Conservation (phyloP, 2,797 vertebrate genomes). For the Parotocinclus haroldoi region DNA sequence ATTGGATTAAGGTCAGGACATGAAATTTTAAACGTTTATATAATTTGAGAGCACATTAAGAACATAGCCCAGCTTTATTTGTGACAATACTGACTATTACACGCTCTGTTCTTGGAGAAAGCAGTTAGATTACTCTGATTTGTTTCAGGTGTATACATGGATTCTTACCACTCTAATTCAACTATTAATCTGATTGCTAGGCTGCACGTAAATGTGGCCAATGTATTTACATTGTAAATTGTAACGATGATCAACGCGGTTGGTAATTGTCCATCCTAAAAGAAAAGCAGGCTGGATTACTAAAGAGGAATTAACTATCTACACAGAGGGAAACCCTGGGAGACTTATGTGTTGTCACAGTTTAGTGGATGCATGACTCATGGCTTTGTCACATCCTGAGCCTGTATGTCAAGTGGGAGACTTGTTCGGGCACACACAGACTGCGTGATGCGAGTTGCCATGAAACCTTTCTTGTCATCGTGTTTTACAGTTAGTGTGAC, state of each 20-base stretch:
- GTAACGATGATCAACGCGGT: background rate
- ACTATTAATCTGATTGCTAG: no score
- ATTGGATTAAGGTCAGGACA: no score
- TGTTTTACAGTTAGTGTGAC: conserved; percentile 2
- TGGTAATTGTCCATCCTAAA: background rate
- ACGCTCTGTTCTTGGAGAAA: no score
- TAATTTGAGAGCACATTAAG: no score
- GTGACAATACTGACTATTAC: no score
- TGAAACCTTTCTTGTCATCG: background rate
- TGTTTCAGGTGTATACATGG: no score
- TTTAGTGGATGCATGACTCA: conserved; percentile 28
- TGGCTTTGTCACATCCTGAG: conserved; percentile 19
- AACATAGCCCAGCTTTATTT: no score
- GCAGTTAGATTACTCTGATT: no score
- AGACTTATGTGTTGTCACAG: no score
- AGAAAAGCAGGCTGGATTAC: background rate
- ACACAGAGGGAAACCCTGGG: no score
- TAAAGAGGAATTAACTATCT: background rate
- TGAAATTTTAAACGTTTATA: no score
- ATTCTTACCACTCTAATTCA: no score
- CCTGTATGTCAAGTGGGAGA: conserved; percentile 23
- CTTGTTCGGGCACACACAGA: conserved; percentile 1
- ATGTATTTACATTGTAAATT: background rate
- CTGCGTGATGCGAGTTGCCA: conserved; percentile 10
- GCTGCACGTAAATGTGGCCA: background rate